phyloP scores from a whole-genome alignment of 2,888 invertebrate species.

The Tridacna crocea region DNA sequence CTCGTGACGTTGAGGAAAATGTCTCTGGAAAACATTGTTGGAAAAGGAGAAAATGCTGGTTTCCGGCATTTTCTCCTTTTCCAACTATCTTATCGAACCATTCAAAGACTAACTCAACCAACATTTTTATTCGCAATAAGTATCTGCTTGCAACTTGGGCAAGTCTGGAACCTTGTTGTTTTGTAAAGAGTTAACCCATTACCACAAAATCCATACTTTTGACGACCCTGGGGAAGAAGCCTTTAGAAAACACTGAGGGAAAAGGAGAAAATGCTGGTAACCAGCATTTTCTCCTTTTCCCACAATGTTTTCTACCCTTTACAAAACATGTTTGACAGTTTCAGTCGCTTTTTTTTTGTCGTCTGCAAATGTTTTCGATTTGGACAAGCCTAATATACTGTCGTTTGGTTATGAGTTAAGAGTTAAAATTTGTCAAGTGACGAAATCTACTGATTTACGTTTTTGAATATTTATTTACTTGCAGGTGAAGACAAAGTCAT shows the following conservation, averaged over 20 bases:
- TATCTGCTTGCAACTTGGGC: too few relatives aligned
- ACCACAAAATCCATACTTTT: background rate
- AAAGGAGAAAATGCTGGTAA: background rate
- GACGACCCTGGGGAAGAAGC: background rate
- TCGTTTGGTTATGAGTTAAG: background rate
- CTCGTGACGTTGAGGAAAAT: background rate
- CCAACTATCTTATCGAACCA: background rate
- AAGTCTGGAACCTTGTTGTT: too few relatives aligned
- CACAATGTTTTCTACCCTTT: background rate
- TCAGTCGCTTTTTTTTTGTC: background rate
- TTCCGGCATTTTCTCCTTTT: background rate
- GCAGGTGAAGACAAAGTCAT: conserved; percentile 1
- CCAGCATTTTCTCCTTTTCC: background rate
- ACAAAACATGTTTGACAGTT: background rate
- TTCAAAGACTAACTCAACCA: too few relatives aligned
- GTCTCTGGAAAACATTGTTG: background rate
- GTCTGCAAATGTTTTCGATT: too few relatives aligned
- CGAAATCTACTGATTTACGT: background rate
- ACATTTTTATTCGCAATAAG: too few relatives aligned
- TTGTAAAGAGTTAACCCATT: background rate
- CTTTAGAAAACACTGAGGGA: background rate
- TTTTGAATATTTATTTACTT: background rate
- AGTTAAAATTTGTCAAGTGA: background rate
- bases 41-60: background rate
- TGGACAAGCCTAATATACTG: too few relatives aligned